Percentiles rank a stretch among this genome's conserved stretches.
Conservation (phyloP, 2,113 vertebrate species). For the Coryphaenoides rupestris region DNA sequence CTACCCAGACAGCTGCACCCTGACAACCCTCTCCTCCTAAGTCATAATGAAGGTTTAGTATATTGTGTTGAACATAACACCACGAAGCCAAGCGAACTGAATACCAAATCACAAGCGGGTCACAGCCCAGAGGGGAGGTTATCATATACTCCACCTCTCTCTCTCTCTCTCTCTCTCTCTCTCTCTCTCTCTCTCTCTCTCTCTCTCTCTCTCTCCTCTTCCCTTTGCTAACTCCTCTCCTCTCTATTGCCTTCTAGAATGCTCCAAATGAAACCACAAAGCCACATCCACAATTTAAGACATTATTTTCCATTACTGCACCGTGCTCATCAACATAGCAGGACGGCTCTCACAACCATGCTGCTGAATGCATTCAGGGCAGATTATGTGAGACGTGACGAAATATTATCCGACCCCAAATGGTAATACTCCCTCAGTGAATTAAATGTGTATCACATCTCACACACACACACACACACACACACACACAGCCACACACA, state of each 20-base stretch:
- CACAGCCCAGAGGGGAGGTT: slow-evolving; percentile 45
- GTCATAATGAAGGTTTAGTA: slow-evolving; percentile 81
- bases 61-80: slow-evolving; percentile 80
- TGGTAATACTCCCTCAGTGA: background rate
- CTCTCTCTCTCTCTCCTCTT: background rate
- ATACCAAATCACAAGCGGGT: slow-evolving; percentile 76
- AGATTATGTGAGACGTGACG: background rate
- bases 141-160: background rate
- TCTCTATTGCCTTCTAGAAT: background rate
- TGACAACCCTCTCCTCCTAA: too few species aligned
- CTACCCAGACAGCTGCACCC: too few species aligned
- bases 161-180: background rate
- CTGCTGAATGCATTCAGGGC: background rate
- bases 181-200: too few species aligned
- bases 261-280: slow-evolving; percentile 1
- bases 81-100: slow-evolving; percentile 71
- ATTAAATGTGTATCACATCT: background rate
- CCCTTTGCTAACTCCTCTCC: background rate
- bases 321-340: background rate
- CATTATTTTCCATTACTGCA: slow-evolving; percentile 13
- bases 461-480: background rate
- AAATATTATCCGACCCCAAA: background rate
- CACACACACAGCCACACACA: background rate
- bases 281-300: slow-evolving; percentile 9
- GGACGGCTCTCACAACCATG: background rate